Base-by-base conservation (phyloP, 2,113 vertebrate genomes). In the Pelvicachromis taeniatus region DNA sequence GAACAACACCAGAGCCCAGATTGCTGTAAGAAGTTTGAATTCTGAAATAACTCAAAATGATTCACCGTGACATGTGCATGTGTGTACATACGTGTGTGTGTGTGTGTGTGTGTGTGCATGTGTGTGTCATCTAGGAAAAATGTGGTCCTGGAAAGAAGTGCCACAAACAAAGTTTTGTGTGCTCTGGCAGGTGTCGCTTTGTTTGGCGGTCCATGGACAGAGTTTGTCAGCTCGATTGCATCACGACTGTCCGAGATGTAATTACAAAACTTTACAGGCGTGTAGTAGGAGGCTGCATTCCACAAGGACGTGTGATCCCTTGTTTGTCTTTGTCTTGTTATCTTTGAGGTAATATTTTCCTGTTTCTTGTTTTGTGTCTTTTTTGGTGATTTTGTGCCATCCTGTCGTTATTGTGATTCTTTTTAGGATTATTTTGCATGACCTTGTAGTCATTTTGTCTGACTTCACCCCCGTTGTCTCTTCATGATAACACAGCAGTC, bases 111-210 rank as follows among this genome's bases (percentile, higher is more conserved):
- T 73, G 38, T 53, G 50, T 4, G 4, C 7, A 14, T 73, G 38
- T 53, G 52, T 70, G 68, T 50, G 42, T 50, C 68, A 73, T 50
- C 42, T 50, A 50, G 68, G 42, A 29, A 73, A 73, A 50, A 31
- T 73, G 68, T 31, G 68, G 23, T 73, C 6, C 68, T 73, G 68
- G 16, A 31, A 31, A 29, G 42, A 48, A 73, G 40, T 29, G 31
- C 16, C 40, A 73, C 23, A 73, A 73, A 48, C 42, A 7, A 12
- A 11, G 42, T 0, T 73, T 50, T 73, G 42, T 73, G 68, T 31
- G 26, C 68, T 50, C 9, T 73, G 42, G 42, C 42, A 73, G 68
- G 42, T 75, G 68, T 75, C 65, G 17, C 40, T 70, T 26, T 70
- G 65, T 70, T 31, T 63, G 33, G 10, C 0, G 19, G 59, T 63